Evolutionary conservation across 2,113 vertebrate genomes (phyloP), one percentile per base, ranked within the genome.

Genomic region (Corydoras sp.): DNA sequence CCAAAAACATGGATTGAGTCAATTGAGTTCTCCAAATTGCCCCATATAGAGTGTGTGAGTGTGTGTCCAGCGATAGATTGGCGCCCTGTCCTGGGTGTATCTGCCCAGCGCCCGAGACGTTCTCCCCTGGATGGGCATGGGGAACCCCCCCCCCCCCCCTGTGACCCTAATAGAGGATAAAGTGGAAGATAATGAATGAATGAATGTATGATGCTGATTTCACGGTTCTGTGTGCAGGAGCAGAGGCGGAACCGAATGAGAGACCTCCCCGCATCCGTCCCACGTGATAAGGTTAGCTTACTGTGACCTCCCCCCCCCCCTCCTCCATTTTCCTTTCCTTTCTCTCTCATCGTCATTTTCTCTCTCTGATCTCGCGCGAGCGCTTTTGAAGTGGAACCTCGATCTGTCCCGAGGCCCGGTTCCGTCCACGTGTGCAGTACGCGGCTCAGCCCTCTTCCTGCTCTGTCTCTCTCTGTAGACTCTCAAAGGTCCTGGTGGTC

Each of bases 191-290:
- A 24, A 24, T 24, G 18, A 2, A 24, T 24, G 18, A 24, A 24
- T 24, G n/a, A 24, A 24, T 24, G 18, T 24, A 24, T 24, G 18
- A 24, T 24, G 18, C 18, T 24, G 18, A 24, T 24, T 24, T 24
- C 18, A 24, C 18, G 18, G 18, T 24, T 24, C 18, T 24, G 18
- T 77, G 77, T 82, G 72, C 81, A 98, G 97, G 97, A 99, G 76
- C 97, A 99, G 77, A 93, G 97, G 79, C 90, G 97, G 76, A 96
- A 94, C 85, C 89, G 94, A 72, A 92, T 97, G 82, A 89, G 95
- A 86, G 97, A 99, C 65, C 72, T 95, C 31, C 91, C 95, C 61
- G 84, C 93, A 50, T 69, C 90, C 53, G 89, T 92, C 48, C 83
- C 92, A 72, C 89, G 95, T 84, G 97, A 99, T 80, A 99, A 99